phyloP scores from a whole-genome alignment of 2,797 vertebrate species.

The Mergus octosetaceus region DNA sequence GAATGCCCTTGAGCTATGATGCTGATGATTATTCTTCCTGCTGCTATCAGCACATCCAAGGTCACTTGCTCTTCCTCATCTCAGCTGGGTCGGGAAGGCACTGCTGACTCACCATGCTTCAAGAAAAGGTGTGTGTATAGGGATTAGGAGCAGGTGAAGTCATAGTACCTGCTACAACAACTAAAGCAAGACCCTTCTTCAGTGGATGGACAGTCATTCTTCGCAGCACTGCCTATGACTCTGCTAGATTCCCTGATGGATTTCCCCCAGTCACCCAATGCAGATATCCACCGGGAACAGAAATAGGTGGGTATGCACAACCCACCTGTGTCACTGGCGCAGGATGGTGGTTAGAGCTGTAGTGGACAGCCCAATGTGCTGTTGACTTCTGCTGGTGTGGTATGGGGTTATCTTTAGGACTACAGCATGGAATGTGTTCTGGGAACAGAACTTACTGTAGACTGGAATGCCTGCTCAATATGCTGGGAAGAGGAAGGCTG shows the following conservation, averaged over 20 bases:
- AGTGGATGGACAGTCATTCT: neutral
- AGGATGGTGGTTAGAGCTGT: neutral
- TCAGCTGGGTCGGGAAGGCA: constrained; percentile 27
- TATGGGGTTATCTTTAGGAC: neutral
- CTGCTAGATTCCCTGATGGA: accelerated
- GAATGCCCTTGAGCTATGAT: constrained; percentile 17
- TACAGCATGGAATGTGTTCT: too few species aligned
- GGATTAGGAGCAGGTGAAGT: neutral
- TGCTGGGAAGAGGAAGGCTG: neutral
- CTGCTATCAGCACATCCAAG: constrained; percentile 49
- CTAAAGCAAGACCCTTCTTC: neutral
- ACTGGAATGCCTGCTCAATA: neutral
- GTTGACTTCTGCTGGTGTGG: neutral
- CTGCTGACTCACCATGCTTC: constrained; percentile 50
- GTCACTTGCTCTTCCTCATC: constrained; percentile 21
- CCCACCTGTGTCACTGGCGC: neutral
- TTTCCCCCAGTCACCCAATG: neutral
- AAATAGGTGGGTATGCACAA: neutral
- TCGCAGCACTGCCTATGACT: neutral
- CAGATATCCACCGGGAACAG: neutral
- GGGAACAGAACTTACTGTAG: neutral
- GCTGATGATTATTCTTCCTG: constrained; percentile 38
- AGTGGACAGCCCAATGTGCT: neutral
- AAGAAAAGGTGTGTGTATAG: neutral
- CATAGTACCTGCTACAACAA: neutral